A percentile compares a stretch with the other conserved stretches of the same genome.
Conservation (phyloP, 2,113 vertebrate species). For the Motacilla alba region DNA sequence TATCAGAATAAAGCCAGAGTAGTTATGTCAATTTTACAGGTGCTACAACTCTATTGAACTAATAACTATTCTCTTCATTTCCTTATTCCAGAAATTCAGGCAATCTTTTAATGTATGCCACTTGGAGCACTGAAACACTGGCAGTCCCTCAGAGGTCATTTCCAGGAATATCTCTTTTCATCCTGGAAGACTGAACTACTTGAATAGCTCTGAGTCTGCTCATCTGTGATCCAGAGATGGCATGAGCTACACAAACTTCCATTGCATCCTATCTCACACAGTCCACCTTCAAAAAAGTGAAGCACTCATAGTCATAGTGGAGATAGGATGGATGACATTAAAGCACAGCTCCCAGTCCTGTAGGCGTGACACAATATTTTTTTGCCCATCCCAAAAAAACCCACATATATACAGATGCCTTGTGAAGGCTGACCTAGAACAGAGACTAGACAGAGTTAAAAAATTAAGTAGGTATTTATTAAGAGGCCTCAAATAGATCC, state of each 20-base stretch:
- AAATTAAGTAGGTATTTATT: neutral
- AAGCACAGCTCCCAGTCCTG: neutral
- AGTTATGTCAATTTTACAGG: neutral
- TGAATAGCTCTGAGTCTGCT: neutral
- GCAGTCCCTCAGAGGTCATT: neutral
- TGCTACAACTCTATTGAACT: neutral
- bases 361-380: neutral
- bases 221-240: rapidly evolving
- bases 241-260: neutral
- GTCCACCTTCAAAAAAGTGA: neutral
- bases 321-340: neutral
- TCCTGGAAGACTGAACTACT: neutral
- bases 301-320: neutral
- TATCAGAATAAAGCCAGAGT: neutral
- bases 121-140: neutral
- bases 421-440: neutral
- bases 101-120: neutral
- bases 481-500: neutral
- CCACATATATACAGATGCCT: neutral
- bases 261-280: neutral
- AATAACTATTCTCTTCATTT: neutral
- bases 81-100: neutral
- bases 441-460: neutral
- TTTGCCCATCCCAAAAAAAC: neutral
- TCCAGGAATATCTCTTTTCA: neutral